Evolutionary conservation across 1,140 invertebrate species (phyloP), one percentile per base, ranked within the genome.

Genomic region (Kradibia gibbosae): DNA sequence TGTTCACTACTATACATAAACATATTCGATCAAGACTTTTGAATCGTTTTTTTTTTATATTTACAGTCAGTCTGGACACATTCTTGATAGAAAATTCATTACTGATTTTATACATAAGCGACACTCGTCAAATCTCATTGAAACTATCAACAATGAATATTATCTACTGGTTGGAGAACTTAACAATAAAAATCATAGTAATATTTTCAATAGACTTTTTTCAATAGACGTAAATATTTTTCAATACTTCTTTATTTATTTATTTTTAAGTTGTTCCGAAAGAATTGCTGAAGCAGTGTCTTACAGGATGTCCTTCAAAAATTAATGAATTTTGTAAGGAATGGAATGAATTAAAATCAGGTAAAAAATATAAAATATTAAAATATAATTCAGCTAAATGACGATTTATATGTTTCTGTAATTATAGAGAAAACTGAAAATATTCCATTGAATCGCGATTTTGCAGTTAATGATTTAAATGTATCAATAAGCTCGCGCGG

Each of bases 281-380:
- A 55, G 70, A 88, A 57, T 82, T 90, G 34, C 15, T 86, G 11
- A 84, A 78, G 53, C 45, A 84, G 22, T 89, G 87, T 81, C 80
- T 82, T 25, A 39, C 83, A 34, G 88, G 88, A 34, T 90, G 89
- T 82, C 89, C 89, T n/a, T 15, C 31, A 15, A 85, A 82, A 0
- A 87, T 90, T n/a, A 39, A 85, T 1, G 22, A 84, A 31, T 88
- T 90, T 83, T 89, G 88, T 57, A 50, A 84, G 70, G 81, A 65
- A 28, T 90, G 89, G 89, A 79, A 79, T 78, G 78, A 74, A 36
- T 72, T 84, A 11, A 74, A 34, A 65, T 4, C 45, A 78, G 80
- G 79, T 81, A 39, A 13, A 50, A n/a, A 82, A 48, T 82, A 62
- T 65, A 48, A 71, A 20, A 31, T 82, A 60, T 39, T 42, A 60